Percentiles rank a stretch among this genome's conserved stretches.
These are phyloP conservation scores for Sebastes hubbsi DNA, from an alignment of 2,797 vertebrate genomes.

Conservation along the genomic window DNA sequence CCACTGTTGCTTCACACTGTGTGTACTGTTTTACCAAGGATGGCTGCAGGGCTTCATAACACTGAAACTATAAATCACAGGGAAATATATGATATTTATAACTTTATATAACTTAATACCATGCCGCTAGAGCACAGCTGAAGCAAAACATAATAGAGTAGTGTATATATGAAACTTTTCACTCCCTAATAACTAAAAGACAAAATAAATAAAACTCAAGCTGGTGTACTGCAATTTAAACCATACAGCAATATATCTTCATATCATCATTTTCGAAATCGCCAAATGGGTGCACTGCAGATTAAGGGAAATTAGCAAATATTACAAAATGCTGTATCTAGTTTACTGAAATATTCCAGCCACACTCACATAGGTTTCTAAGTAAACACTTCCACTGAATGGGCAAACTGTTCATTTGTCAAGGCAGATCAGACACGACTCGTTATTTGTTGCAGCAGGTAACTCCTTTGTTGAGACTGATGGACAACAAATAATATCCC, in stretches of 20 bases:
- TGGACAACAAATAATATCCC: neutral
- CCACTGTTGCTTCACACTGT: neutral
- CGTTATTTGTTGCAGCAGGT: neutral
- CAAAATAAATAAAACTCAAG: neutral
- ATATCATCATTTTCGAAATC: neutral
- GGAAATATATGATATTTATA: neutral
- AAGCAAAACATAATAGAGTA: neutral
- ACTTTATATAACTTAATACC: neutral
- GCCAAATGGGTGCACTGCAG: neutral
- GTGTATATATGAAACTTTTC: neutral
- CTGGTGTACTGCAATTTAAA: neutral
- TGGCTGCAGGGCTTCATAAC: neutral
- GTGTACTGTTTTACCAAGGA: neutral
- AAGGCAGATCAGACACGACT: neutral
- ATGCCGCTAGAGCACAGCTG: neutral
- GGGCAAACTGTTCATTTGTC: neutral
- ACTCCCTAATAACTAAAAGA: neutral
- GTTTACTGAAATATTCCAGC: neutral
- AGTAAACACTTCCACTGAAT: neutral
- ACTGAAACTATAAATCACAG: conserved; percentile 11
- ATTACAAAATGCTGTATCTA: neutral
- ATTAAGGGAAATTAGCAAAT: neutral
- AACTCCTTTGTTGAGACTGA: neutral
- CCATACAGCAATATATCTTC: too few species aligned
- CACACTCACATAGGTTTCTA: neutral